Evolutionary conservation across 2,888 invertebrate species (phyloP).

Genomic region (Lamproptera curius): DNA sequence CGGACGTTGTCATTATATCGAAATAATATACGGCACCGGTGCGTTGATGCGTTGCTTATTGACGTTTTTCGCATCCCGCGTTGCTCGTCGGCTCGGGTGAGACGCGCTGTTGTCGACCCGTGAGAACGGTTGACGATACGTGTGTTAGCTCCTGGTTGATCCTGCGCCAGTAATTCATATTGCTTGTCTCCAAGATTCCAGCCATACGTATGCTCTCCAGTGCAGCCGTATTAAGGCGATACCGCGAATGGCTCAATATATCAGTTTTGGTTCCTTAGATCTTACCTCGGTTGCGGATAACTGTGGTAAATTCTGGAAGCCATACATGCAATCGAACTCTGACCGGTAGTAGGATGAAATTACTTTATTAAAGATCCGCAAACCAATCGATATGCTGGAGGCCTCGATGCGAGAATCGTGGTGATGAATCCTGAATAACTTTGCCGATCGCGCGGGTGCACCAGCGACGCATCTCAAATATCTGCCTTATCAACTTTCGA

Average conservation of each 20-base stretch:
- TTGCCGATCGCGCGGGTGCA: conserved; percentile 53
- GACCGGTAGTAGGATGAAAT: conserved; percentile 63
- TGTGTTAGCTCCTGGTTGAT: conserved; percentile 64
- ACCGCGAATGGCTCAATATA: conserved; percentile 79
- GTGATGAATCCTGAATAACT: conserved; percentile 69
- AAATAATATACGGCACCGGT: conserved; percentile 1
- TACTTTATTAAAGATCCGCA: conserved; percentile 47
- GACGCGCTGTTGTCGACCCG: not conserved
- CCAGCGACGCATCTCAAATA: conserved; percentile 80
- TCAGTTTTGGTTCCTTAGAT: conserved; percentile 62
- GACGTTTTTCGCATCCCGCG: not conserved
- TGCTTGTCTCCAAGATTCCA: conserved; percentile 83
- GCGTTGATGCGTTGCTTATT: not conserved
- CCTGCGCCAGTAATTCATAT: conserved; percentile 81
- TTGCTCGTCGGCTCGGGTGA: not conserved
- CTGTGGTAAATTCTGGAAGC: conserved; percentile 83
- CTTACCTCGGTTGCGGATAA: conserved; percentile 58
- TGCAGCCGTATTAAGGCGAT: conserved; percentile 74
- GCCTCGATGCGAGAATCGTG: conserved; percentile 51
- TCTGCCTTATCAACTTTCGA: conserved; percentile 81
- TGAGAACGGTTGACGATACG: not conserved
- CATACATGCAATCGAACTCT: conserved; percentile 78
- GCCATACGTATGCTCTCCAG: conserved; percentile 81
- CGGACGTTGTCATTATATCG: too few relatives aligned
- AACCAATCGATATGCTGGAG: conserved; percentile 65